Evolutionary conservation across 2,113 vertebrate species (phyloP).

Genomic region (Malaclemys terrapin): DNA sequence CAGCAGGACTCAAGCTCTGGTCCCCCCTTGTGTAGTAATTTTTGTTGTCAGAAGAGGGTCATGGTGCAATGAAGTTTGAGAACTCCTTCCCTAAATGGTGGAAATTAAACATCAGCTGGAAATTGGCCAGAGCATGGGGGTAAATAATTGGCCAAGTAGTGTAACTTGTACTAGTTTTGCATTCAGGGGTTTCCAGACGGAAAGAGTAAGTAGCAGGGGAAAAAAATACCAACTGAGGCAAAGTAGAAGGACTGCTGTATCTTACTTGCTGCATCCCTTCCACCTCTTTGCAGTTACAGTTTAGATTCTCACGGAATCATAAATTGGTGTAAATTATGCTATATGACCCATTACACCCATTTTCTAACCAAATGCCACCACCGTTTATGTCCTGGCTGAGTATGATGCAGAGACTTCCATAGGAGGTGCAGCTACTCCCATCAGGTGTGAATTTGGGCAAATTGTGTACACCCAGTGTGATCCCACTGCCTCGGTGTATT

Average conservation of each 20-base stretch:
- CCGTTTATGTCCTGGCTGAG: neutral
- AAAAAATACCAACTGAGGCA: slow-evolving; percentile 52
- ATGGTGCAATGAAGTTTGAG: too few relatives aligned
- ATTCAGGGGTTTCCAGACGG: neutral
- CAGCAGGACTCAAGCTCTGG: too few relatives aligned
- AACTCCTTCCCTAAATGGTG: neutral
- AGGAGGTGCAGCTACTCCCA: neutral
- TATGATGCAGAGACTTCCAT: neutral
- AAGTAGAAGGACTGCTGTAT: neutral
- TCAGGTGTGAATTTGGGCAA: neutral
- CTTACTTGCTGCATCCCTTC: neutral
- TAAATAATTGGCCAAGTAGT: neutral
- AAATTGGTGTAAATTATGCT: neutral
- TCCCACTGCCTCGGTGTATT: fast-evolving
- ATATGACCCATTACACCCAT: neutral
- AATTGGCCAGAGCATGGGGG: neutral
- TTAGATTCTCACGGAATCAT: neutral
- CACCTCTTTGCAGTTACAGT: neutral
- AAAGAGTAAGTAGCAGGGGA: neutral
- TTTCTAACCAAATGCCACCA: neutral
- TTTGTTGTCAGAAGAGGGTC: too few relatives aligned
- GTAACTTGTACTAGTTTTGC: neutral
- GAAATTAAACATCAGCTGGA: slow-evolving; percentile 27
- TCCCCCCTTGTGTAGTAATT: too few relatives aligned
- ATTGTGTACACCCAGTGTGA: too few relatives aligned